A percentile compares a stretch with the other conserved stretches of the same genome.
phyloP scores from a whole-genome alignment of 2,888 invertebrate species.

The Campoletis raptor region DNA sequence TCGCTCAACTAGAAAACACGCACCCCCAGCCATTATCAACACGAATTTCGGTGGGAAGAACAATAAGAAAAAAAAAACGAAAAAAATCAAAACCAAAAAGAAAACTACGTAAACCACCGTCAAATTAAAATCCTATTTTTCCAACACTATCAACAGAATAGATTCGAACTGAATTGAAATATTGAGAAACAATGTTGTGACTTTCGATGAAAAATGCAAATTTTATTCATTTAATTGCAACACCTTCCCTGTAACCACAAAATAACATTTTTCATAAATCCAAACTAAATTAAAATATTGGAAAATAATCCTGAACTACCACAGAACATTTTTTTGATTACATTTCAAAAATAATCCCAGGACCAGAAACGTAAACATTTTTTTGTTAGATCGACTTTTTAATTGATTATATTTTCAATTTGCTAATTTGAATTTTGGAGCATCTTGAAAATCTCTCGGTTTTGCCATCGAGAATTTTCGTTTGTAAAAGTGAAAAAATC shows the following conservation, averaged over 20 bases:
- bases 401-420: background rate
- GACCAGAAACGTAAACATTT: too few species aligned
- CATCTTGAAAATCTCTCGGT: background rate
- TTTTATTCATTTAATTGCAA: background rate
- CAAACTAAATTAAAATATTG: background rate
- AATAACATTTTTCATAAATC: background rate
- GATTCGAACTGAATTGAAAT: background rate
- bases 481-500: background rate
- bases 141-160: background rate
- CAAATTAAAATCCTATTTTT: background rate
- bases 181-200: background rate
- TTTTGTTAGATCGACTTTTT: too few species aligned
- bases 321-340: background rate
- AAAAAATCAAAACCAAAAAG: background rate
- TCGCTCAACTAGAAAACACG: conserved; percentile 88
- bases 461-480: background rate
- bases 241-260: background rate
- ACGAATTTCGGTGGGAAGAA: conserved; percentile 58
- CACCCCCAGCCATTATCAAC: conserved; percentile 71
- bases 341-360: background rate
- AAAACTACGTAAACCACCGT: background rate
- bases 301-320: background rate
- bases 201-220: background rate
- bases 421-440: background rate
- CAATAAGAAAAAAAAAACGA: conserved; percentile 5